Conservation (phyloP, 1,140 invertebrate species). For the Epicauta chinensis region DNA sequence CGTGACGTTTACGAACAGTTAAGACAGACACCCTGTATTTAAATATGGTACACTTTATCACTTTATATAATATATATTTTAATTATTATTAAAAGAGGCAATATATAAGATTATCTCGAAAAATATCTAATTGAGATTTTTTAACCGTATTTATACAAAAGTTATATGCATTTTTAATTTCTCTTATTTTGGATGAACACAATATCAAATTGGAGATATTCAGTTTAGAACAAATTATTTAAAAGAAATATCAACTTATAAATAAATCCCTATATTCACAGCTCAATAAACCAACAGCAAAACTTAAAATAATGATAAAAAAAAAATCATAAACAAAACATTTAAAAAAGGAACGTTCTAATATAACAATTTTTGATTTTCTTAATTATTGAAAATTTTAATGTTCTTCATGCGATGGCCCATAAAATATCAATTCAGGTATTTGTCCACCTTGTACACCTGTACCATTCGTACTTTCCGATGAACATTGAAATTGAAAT, state of each 20-base stretch:
- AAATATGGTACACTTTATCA: no score
- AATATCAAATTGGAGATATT: no score
- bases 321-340: no score
- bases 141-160: conserved; percentile 12
- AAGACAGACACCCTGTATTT: no score
- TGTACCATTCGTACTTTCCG: conserved; percentile 90
- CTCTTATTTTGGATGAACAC: conserved; percentile 24
- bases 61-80: no score
- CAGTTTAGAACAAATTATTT: not conserved
- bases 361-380: not conserved
- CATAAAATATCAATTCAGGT: conserved; percentile 89
- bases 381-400: conserved; percentile 12
- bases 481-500: conserved; percentile 91
- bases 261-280: conserved; percentile 1
- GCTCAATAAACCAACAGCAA: not conserved
- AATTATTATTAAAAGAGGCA: no score
- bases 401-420: conserved; percentile 56
- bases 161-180: no score
- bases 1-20: no score
- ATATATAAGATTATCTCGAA: conserved; percentile 20
- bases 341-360: not conserved
- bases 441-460: conserved; percentile 92
- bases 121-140: conserved; percentile 21
- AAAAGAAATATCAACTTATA: conserved; percentile 1
- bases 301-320: not conserved